A percentile compares a stretch with the other conserved stretches of the same genome.
Conservation (phyloP, 2,888 invertebrate species). For the Trachelus stipa region DNA sequence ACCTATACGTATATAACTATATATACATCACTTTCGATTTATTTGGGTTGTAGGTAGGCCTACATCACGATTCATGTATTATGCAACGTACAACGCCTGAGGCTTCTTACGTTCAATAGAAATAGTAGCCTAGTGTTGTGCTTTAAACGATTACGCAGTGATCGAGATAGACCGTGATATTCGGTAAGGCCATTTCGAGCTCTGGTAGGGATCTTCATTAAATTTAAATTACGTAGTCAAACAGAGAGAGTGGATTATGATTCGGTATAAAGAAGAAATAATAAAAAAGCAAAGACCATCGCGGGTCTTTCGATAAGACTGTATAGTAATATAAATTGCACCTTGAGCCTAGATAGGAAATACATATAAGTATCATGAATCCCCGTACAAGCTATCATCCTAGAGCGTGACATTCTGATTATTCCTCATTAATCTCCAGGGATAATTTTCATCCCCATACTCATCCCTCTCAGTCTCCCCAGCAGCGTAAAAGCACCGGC, state of each 20-base stretch:
- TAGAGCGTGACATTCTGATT: not conserved
- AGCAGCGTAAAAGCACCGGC: not conserved
- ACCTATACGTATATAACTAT: not conserved
- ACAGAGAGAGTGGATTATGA: not conserved
- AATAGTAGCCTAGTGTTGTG: not conserved
- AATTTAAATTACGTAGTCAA: not conserved
- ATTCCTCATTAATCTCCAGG: not conserved
- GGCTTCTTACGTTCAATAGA: slow-evolving; percentile 2
- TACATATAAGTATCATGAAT: not conserved
- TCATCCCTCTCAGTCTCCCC: not conserved
- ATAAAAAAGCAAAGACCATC: too few relatives aligned
- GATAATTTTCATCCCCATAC: not conserved
- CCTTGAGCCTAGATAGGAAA: not conserved
- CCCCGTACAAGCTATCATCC: not conserved
- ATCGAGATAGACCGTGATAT: not conserved
- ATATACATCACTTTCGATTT: slow-evolving; percentile 5
- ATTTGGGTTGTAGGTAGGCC: slow-evolving; percentile 2
- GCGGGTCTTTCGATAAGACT: not conserved
- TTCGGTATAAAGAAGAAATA: not conserved
- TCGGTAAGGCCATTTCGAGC: not conserved
- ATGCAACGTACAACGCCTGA: not conserved
- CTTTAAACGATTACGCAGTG: not conserved
- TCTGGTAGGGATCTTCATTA: not conserved
- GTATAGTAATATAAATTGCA: not conserved
- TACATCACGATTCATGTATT: slow-evolving; percentile 1